A percentile compares a stretch with the other conserved stretches of the same genome.
phyloP scores from a whole-genome alignment of 2,888 invertebrate species.

The Trichacis sp. region DNA sequence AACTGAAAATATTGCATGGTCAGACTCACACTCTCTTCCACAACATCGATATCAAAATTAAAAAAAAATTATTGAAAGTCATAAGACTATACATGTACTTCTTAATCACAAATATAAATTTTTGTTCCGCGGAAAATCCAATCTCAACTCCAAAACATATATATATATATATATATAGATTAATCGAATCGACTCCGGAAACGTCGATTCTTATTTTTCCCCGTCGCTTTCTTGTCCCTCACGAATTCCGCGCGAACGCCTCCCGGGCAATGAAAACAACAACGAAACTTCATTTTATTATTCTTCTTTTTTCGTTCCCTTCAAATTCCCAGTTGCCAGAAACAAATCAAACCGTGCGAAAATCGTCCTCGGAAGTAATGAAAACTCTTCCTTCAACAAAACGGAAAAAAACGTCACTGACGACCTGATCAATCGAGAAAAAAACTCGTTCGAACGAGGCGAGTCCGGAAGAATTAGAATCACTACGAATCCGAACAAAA shows the following conservation, averaged over 20 bases:
- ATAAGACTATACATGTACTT: no score
- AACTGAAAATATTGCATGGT: no score
- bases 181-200: slow-evolving; percentile 31
- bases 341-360: slow-evolving; percentile 20
- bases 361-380: slow-evolving; percentile 4
- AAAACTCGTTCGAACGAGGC: no score
- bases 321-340: slow-evolving; percentile 31
- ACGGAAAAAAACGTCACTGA: slow-evolving; percentile 1
- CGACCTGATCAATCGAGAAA: no score
- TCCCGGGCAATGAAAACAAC: slow-evolving; percentile 33
- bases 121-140: slow-evolving; percentile 5
- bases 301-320: slow-evolving; percentile 25
- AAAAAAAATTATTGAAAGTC: no score
- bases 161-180: no score
- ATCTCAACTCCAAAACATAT: slow-evolving; percentile 18
- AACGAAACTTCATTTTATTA: slow-evolving; percentile 38
- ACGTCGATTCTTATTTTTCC: slow-evolving; percentile 33
- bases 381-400: not conserved
- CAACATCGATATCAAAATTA: not conserved
- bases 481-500: no score
- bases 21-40: no score
- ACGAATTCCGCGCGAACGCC: slow-evolving; percentile 20
- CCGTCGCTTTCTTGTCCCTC: slow-evolving; percentile 28
- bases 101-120: not conserved
- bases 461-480: no score